Evolutionary conservation across 2,113 vertebrate genomes (phyloP).

Genomic region (Phoxinus phoxinus): DNA sequence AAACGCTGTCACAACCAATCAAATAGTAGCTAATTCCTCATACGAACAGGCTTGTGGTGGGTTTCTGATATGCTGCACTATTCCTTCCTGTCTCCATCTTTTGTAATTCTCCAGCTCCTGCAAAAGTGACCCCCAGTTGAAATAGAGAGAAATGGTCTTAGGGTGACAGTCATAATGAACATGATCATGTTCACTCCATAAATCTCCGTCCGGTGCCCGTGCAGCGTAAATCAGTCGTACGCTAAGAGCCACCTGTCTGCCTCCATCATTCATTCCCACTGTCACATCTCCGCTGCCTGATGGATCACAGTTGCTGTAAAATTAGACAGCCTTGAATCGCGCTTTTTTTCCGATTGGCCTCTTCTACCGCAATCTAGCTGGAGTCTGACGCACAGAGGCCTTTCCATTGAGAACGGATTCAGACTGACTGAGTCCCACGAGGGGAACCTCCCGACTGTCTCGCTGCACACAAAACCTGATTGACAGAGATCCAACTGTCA

Average conservation of each 20-base stretch:
- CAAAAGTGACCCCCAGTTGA: conserved; percentile 96
- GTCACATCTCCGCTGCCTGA: conserved; percentile 97
- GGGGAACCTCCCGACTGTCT: background rate
- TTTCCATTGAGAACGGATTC: conserved; percentile 74
- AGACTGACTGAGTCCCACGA: conserved; percentile 51
- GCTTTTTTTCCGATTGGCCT: conserved; percentile 98
- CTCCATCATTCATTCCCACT: conserved; percentile 99
- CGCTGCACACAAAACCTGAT: background rate
- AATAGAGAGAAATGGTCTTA: conserved; percentile 98
- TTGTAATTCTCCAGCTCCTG: conserved; percentile 83
- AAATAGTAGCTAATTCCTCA: background rate
- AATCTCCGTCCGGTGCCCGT: conserved; percentile 97
- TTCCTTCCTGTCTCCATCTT: conserved; percentile 67
- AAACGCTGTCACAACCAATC: background rate
- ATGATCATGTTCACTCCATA: conserved; percentile 99
- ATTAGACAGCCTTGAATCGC: conserved; percentile 99
- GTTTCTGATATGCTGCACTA: conserved; percentile 30
- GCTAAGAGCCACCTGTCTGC: conserved; percentile 99
- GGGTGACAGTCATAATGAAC: conserved; percentile 99
- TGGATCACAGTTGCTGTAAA: conserved; percentile 99
- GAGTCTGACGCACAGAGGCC: conserved; percentile 88
- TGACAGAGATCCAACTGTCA: conserved; percentile 11
- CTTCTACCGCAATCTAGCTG: conserved; percentile 93
- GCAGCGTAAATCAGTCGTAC: conserved; percentile 99
- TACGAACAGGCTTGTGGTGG: background rate